phyloP scores from a whole-genome alignment of 2,797 vertebrate genomes.

The Cryptoprocta ferox region DNA sequence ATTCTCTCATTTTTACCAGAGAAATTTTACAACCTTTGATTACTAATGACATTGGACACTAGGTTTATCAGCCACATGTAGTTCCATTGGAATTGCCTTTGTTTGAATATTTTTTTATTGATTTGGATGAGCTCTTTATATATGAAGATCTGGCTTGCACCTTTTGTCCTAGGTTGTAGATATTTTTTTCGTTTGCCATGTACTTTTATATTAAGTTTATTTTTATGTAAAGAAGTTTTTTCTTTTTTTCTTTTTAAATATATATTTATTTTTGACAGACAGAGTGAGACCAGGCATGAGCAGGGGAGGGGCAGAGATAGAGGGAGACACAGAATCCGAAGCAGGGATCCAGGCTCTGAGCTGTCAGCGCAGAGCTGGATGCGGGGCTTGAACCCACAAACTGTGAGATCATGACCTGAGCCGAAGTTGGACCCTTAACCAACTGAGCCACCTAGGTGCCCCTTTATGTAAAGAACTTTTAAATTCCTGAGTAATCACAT shows the following conservation, averaged over 20 bases:
- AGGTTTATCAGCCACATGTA: background rate
- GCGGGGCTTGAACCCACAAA: too few species aligned
- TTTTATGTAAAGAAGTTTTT: background rate
- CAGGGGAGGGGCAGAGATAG: too few species aligned
- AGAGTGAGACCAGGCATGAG: too few species aligned
- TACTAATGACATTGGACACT: background rate
- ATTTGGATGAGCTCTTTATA: slow-evolving; percentile 6
- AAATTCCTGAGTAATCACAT: background rate
- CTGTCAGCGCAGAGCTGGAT: too few species aligned
- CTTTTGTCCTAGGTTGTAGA: background rate
- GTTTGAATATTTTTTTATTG: background rate
- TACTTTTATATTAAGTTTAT: background rate
- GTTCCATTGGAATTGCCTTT: background rate
- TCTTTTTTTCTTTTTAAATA: too few species aligned
- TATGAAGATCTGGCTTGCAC: background rate
- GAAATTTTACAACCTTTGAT: background rate
- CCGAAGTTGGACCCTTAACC: too few species aligned
- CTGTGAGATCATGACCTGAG: too few species aligned
- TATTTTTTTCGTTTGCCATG: background rate
- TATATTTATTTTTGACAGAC: too few species aligned
- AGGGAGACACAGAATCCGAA: too few species aligned
- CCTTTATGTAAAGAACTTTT: background rate
- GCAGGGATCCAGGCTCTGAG: too few species aligned
- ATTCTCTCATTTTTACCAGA: background rate
- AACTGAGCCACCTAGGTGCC: too few species aligned